Conservation (phyloP, 2,888 invertebrate genomes). For the Drosophila stalkeri region DNA sequence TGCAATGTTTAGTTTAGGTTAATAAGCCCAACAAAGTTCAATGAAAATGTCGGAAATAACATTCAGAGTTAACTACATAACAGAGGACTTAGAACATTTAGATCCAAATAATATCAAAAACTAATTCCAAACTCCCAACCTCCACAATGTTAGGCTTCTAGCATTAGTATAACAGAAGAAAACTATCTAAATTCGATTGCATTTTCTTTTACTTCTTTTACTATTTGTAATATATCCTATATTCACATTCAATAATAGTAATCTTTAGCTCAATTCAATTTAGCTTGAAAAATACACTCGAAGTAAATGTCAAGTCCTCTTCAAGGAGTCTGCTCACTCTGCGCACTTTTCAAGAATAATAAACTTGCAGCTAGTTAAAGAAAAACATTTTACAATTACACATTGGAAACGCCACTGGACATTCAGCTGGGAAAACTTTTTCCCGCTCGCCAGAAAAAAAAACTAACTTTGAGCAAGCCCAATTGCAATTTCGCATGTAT, state of each 20-base stretch:
- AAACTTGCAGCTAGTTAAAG: constrained; percentile 56
- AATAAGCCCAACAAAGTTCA: too few relatives aligned
- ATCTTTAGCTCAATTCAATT: neutral
- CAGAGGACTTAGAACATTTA: too few relatives aligned
- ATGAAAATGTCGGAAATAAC: too few relatives aligned
- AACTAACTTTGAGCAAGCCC: neutral
- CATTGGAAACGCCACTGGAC: constrained; percentile 22
- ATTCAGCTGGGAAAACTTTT: constrained; percentile 42
- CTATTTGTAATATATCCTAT: too few relatives aligned
- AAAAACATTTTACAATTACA: constrained; percentile 75
- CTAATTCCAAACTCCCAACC: too few relatives aligned
- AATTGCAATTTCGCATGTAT: neutral
- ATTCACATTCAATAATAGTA: neutral
- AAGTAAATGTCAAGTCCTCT: neutral
- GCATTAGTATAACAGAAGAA: too few relatives aligned
- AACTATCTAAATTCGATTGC: too few relatives aligned
- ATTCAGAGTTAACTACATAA: too few relatives aligned
- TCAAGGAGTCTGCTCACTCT: constrained; percentile 13
- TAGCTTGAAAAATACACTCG: neutral
- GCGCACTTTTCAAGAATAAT: constrained; percentile 60
- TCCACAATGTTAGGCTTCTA: too few relatives aligned
- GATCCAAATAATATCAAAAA: too few relatives aligned
- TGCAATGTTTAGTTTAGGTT: too few relatives aligned
- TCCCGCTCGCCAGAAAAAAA: neutral
- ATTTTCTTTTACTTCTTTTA: too few relatives aligned